A percentile compares a stretch with the other conserved stretches of the same genome.
Evolutionary conservation across 2,113 vertebrate genomes (phyloP).

Genomic region (Alethe diademata): DNA sequence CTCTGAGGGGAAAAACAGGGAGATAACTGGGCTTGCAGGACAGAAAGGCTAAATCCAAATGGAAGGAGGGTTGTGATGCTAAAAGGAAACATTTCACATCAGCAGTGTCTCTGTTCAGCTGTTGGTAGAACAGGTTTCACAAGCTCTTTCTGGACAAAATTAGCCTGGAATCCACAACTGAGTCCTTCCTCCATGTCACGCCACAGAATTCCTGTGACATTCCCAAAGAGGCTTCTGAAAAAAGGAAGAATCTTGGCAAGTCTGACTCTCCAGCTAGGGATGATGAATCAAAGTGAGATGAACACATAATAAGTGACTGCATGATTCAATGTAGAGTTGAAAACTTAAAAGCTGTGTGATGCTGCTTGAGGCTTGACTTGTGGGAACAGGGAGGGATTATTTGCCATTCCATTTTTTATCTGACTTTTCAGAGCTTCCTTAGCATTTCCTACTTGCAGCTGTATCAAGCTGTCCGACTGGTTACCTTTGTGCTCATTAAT

Average conservation of each 20-base stretch:
- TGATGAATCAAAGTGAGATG: background rate
- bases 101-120: background rate
- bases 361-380: background rate
- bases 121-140: background rate
- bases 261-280: background rate
- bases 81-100: background rate
- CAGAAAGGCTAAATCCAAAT: background rate
- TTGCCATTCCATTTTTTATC: background rate
- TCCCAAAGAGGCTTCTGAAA: background rate
- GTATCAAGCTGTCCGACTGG: background rate
- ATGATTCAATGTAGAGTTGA: background rate
- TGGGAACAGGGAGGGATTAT: background rate
- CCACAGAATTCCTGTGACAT: background rate
- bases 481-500: background rate
- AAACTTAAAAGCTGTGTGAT: background rate
- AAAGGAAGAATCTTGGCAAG: background rate
- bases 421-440: background rate
- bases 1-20: accelerated
- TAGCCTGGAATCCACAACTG: background rate
- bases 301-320: background rate
- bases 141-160: background rate
- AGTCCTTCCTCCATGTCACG: background rate
- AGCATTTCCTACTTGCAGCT: background rate
- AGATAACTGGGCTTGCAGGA: background rate
- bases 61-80: background rate